These are phyloP conservation scores for Empis stercorea DNA, from an alignment of 2,888 invertebrate genomes.

Conservation along the genomic window DNA sequence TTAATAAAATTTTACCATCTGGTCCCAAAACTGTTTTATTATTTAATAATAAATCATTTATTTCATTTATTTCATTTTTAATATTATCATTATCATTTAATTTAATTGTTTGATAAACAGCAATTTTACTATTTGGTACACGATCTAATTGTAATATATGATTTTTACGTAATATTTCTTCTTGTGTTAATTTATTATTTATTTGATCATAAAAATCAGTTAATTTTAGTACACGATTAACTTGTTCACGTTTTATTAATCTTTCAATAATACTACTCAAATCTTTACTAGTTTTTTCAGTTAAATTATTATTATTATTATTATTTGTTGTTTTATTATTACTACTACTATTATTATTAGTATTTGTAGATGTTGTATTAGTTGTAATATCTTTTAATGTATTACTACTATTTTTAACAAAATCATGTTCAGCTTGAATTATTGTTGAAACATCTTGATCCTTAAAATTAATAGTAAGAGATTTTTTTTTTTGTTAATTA, in stretches of 20 bases:
- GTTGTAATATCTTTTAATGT: constrained; percentile 18
- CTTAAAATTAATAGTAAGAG: constrained; percentile 32
- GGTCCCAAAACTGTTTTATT: constrained; percentile 48
- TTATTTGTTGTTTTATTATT: constrained; percentile 6
- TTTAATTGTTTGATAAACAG: constrained; percentile 51
- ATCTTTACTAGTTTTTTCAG: constrained; percentile 39
- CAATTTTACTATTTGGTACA: constrained; percentile 46
- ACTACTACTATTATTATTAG: background rate
- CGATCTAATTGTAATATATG: constrained; percentile 27
- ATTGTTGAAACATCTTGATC: constrained; percentile 39
- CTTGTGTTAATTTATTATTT: constrained; percentile 17
- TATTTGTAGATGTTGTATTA: background rate
- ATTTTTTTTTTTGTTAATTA: too few species aligned
- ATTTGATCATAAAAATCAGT: constrained; percentile 22
- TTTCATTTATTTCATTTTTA: constrained; percentile 47
- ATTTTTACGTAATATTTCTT: constrained; percentile 16
- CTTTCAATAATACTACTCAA: constrained; percentile 44
- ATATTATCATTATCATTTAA: constrained; percentile 39
- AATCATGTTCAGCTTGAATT: constrained; percentile 38
- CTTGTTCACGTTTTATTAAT: constrained; percentile 32
- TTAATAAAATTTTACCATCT: constrained; percentile 47
- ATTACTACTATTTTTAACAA: constrained; percentile 19
- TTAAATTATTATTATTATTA: constrained; percentile 13
- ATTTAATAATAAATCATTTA: constrained; percentile 40
- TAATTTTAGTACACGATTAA: constrained; percentile 17